These are phyloP conservation scores for Eupithecia vulgata DNA, from an alignment of 2,888 invertebrate species.

Conservation along the genomic window DNA sequence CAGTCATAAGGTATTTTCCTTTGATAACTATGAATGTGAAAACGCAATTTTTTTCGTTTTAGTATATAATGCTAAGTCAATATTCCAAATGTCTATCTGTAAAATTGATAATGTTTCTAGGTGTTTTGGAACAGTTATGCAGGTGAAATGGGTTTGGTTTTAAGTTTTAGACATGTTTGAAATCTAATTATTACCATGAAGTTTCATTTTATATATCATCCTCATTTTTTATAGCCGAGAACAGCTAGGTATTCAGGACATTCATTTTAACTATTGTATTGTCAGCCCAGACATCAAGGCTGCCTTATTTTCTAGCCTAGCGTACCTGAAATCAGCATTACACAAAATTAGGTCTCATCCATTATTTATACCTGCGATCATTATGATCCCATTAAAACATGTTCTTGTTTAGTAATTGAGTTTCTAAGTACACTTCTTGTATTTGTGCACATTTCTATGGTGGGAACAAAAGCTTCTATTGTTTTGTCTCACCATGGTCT, in stretches of 20 bases:
- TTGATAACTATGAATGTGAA: neutral
- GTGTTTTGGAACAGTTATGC: neutral
- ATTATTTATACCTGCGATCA: neutral
- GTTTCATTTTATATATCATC: neutral
- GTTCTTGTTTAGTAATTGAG: slow-evolving; percentile 6
- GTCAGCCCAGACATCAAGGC: neutral
- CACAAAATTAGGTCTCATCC: neutral
- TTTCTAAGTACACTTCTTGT: slow-evolving; percentile 22
- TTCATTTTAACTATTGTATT: neutral
- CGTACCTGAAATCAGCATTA: neutral
- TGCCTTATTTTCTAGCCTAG: neutral
- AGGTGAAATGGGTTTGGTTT: neutral
- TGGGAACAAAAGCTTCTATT: slow-evolving; percentile 58
- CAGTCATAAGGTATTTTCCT: neutral
- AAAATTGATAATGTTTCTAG: neutral
- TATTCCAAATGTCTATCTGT: neutral
- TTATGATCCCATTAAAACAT: neutral
- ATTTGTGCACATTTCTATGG: slow-evolving; percentile 49
- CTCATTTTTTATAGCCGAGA: no score
- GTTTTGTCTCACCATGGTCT: slow-evolving; percentile 39
- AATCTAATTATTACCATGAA: neutral
- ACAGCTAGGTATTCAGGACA: no score
- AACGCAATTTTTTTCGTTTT: neutral
- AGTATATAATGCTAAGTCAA: neutral
- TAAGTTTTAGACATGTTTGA: neutral